These are phyloP conservation scores for Oreochromis mossambicus DNA, from an alignment of 2,797 vertebrate species.

Conservation along the genomic window DNA sequence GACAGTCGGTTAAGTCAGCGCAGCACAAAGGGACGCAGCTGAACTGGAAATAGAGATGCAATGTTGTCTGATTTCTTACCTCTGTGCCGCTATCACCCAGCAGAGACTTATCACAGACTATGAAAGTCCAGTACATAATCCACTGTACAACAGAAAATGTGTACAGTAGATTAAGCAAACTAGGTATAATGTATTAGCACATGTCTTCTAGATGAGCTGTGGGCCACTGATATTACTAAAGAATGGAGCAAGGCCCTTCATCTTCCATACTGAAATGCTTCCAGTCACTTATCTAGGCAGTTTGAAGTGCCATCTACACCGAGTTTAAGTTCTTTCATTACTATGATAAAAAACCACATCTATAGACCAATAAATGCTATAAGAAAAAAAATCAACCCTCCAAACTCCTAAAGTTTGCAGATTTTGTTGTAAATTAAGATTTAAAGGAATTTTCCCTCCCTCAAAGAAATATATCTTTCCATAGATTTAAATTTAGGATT, in stretches of 20 bases:
- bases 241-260: background rate
- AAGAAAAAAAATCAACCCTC: fast-evolving
- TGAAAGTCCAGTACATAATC: background rate
- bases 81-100: background rate
- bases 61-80: background rate
- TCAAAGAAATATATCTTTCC: background rate
- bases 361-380: background rate
- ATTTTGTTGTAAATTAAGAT: background rate
- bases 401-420: fast-evolving
- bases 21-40: background rate
- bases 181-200: background rate
- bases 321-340: background rate
- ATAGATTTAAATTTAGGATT: background rate
- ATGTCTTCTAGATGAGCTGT: background rate
- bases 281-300: background rate
- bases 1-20: background rate
- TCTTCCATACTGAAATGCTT: background rate
- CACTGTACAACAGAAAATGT: background rate
- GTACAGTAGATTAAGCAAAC: background rate
- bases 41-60: background rate
- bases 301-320: fast-evolving
- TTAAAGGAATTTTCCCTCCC: background rate
- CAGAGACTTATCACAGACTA: background rate
- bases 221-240: background rate
- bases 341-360: background rate